These are phyloP conservation scores for Psittacara wagleri DNA, from an alignment of 2,113 vertebrate species.

Conservation along the genomic window DNA sequence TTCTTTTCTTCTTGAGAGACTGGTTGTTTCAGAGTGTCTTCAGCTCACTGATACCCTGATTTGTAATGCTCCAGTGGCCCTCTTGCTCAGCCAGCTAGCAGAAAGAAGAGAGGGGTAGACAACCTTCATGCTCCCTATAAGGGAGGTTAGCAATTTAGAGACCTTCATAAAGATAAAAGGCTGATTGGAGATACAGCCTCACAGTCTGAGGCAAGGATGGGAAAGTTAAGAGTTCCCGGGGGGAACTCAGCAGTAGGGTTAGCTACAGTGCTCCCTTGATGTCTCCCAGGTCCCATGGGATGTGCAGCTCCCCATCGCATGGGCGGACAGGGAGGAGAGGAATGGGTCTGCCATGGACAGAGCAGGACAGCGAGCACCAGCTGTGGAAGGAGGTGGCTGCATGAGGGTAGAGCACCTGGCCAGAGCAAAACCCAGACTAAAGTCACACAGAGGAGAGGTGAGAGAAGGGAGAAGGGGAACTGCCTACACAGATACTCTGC, in stretches of 20 bases:
- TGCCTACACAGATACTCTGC: not conserved
- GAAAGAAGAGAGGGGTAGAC: not conserved
- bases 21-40: not conserved
- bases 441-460: not conserved
- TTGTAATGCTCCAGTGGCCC: not conserved
- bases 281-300: not conserved
- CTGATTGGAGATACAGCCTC: not conserved
- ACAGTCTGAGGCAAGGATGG: not conserved
- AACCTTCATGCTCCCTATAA: not conserved
- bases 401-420: not conserved
- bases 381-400: not conserved
- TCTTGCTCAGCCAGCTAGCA: not conserved
- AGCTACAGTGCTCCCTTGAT: not conserved
- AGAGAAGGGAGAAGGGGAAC: not conserved
- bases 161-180: not conserved
- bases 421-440: not conserved
- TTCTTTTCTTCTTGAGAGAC: not conserved
- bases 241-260: not conserved
- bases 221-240: not conserved
- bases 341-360: not conserved
- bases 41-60: not conserved
- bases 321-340: not conserved
- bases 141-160: not conserved
- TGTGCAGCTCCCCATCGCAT: fast-evolving
- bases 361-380: not conserved